Percentiles rank a stretch among this genome's conserved stretches.
Evolutionary conservation across 2,113 vertebrate genomes (phyloP).

Genomic region (Bolborhynchus lineola): DNA sequence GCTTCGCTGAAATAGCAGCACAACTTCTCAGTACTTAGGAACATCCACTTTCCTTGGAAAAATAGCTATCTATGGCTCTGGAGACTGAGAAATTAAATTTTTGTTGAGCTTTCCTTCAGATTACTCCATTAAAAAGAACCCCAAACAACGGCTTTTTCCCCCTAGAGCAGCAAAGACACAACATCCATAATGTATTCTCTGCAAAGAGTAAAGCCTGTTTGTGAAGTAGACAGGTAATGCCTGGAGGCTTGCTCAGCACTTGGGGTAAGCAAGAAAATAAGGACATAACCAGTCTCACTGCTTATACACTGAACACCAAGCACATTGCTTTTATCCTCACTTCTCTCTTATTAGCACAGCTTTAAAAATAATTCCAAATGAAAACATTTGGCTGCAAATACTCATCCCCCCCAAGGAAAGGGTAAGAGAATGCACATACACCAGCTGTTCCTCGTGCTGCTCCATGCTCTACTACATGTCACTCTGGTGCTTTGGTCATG

Average conservation of each 20-base stretch:
- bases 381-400: background rate
- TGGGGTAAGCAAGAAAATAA: background rate
- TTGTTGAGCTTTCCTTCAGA: background rate
- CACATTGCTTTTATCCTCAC: background rate
- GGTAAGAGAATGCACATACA: background rate
- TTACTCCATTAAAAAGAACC: background rate
- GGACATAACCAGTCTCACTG: background rate
- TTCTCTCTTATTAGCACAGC: constrained; percentile 2
- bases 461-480: background rate
- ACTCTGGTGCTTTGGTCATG: background rate
- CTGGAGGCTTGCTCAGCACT: background rate
- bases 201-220: background rate
- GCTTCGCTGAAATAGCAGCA: background rate
- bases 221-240: background rate
- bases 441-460: constrained; percentile 9
- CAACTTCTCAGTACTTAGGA: background rate
- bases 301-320: background rate
- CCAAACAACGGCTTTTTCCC: background rate
- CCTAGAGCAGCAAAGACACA: background rate
- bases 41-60: background rate
- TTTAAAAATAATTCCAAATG: constrained; percentile 36
- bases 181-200: background rate
- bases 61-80: background rate
- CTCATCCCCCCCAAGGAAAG: background rate
- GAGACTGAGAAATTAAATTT: background rate